Evolutionary conservation across 2,888 invertebrate genomes (phyloP), one percentile per base, ranked within the genome.

Genomic region (Bugulina stolonifera): DNA sequence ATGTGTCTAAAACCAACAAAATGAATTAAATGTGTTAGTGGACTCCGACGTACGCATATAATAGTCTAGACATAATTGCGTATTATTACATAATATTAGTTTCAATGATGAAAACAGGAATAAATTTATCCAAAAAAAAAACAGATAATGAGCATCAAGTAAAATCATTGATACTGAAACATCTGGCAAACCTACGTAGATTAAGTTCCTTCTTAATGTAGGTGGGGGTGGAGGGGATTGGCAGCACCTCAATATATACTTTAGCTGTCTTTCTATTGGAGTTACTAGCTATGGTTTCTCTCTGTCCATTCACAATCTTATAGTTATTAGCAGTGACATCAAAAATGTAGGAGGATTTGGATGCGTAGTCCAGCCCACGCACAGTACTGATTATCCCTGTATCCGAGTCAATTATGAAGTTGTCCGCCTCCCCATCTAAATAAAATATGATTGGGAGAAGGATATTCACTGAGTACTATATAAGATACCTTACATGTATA

Each of bases 251-350:
- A 27, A 64, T 64, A n/a, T 64, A 64, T 14, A 64, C 64, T 1
- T 14, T 32, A 14, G 64, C n/a, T 2, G 64, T 64, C 10, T 27
- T 22, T 14, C 64, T 27, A 64, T 64, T 5, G 10, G 64, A 64
- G 18, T 64, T 32, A 64, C 27, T 64, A 10, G n/a, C 18, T 29
- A 29, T 14, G 32, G 32, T 32, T 25, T 25, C 32, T n/a, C 32
- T 64, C 34, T 34, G 32, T 27, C 32, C 32, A 32, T 34, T n/a
- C 32, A 25, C 64, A 14, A 64, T 32, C n/a, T 14, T 64, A 32
- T 64, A 64, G n/a, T 64, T 64, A 32, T 64, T 32, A 34, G 64
- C 64, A 14, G 64, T 64, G 18, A 64, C 64, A 14, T 64, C 32
- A 25, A 64, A 2, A 32, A 25, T 25, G 32, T 64, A 27, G 14